phyloP scores from a whole-genome alignment of 37 sponge, comb jelly and placozoan genomes.

The Axinella damicornis region DNA sequence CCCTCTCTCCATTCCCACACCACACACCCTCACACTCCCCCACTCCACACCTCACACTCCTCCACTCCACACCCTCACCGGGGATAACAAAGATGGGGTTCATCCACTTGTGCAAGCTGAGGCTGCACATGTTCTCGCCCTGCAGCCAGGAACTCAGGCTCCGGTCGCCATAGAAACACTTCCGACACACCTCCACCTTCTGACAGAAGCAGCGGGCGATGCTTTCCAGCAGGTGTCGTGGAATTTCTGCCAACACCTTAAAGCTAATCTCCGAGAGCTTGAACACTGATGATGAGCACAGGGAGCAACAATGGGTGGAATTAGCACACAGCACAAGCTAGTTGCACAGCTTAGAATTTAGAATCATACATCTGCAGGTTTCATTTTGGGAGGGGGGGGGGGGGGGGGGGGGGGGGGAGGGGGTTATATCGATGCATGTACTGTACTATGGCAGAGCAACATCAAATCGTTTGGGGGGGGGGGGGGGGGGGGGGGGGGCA shows the following conservation, averaged over 20 bases:
- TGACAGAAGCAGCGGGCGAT: slow-evolving; percentile 22
- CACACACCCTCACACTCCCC: neutral
- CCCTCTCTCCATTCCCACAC: neutral
- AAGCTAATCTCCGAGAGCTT: slow-evolving; percentile 37
- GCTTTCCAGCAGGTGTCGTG: slow-evolving; percentile 14
- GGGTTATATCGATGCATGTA: no score
- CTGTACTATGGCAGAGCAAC: no score
- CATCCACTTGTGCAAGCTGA: slow-evolving; percentile 29
- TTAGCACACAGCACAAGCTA: no score
- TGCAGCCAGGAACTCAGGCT: neutral
- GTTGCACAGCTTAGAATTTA: no score
- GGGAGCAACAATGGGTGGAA: no score
- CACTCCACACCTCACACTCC: neutral
- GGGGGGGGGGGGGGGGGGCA: no score
- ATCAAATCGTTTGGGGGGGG: no score
- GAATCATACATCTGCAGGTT: no score
- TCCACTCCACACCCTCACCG: slow-evolving; percentile 15
- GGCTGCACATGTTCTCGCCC: slow-evolving; percentile 2
- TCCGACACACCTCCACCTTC: slow-evolving; percentile 36
- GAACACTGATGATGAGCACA: slow-evolving; percentile 13
- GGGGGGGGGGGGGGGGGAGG: neutral
- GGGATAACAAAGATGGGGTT: slow-evolving; percentile 62
- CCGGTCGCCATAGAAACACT: slow-evolving; percentile 65
- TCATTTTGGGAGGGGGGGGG: no score
- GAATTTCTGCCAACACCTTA: slow-evolving; percentile 29